Percentiles rank a stretch among this genome's conserved stretches.
Conservation (phyloP, 1,140 invertebrate species). For the Stratiolaelaps scimitus region DNA sequence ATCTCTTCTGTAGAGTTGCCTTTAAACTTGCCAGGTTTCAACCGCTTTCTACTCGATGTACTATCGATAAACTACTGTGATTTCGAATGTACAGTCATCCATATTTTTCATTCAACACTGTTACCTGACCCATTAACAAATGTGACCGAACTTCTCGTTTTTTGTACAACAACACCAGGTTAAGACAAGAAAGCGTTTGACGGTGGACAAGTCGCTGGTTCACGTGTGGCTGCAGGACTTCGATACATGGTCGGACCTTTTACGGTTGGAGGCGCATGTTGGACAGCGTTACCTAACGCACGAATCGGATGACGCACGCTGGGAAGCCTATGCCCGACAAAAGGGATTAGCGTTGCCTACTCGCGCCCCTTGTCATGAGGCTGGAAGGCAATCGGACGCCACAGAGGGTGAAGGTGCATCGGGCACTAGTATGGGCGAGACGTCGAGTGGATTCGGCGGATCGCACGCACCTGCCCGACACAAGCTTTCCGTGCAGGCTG, state of each 20-base stretch:
- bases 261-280: slow-evolving; percentile 69
- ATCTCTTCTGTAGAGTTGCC: no score
- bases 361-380: slow-evolving; percentile 34
- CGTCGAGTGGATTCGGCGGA: background rate
- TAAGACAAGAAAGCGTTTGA: slow-evolving; percentile 89
- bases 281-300: slow-evolving; percentile 80
- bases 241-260: slow-evolving; percentile 85
- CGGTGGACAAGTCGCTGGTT: slow-evolving; percentile 85
- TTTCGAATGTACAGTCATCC: no score
- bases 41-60: no score
- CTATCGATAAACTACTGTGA: no score
- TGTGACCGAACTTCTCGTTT: no score
- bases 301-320: slow-evolving; percentile 84
- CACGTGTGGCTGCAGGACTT: slow-evolving; percentile 95
- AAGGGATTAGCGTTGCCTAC: slow-evolving; percentile 36
- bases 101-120: no score
- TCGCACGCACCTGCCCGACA: slow-evolving; percentile 12
- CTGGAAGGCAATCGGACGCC: slow-evolving; percentile 27
- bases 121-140: no score
- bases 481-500: slow-evolving; percentile 19
- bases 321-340: slow-evolving; percentile 52
- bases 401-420: slow-evolving; percentile 2
- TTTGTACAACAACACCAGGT: slow-evolving; percentile 40
- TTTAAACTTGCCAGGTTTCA: no score
- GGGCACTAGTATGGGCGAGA: slow-evolving; percentile 29